Conservation (phyloP, 64 coral and sea anemone species). For the Montipora cactus region DNA sequence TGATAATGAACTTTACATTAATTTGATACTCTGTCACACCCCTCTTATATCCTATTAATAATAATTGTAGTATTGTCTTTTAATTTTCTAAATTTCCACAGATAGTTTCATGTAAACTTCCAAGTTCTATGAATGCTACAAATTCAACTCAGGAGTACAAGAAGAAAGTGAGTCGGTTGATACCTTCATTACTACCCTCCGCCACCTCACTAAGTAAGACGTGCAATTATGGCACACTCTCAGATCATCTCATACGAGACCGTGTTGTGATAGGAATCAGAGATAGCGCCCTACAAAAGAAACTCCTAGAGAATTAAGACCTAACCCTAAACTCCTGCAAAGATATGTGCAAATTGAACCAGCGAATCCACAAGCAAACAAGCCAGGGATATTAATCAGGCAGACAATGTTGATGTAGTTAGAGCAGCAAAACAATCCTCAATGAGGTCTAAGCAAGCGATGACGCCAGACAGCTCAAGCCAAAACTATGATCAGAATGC, state of each 20-base stretch:
- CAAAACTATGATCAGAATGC: neutral
- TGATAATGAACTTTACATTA: neutral
- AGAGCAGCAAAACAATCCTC: slow-evolving; percentile 36
- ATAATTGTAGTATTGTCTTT: no score
- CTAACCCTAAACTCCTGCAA: slow-evolving; percentile 55
- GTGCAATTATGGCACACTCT: no score
- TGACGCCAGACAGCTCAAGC: neutral
- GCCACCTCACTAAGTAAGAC: neutral
- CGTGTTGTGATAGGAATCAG: slow-evolving; percentile 49
- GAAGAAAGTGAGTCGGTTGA: slow-evolving; percentile 73
- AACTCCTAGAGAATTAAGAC: neutral
- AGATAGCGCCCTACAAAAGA: neutral
- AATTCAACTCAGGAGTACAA: slow-evolving; percentile 65
- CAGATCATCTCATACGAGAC: slow-evolving; percentile 25
- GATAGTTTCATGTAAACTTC: no score
- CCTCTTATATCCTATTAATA: no score
- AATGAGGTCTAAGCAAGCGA: slow-evolving; percentile 16
- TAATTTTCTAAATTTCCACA: no score
- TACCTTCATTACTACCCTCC: slow-evolving; percentile 51
- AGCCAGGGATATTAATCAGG: slow-evolving; percentile 62
- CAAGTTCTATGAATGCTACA: no score
- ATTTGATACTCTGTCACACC: no score
- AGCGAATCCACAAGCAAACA: slow-evolving; percentile 50
- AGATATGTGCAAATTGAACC: slow-evolving; percentile 49
- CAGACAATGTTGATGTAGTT: slow-evolving; percentile 36